A percentile compares a stretch with the other conserved stretches of the same genome.
phyloP scores from a whole-genome alignment of 2,113 vertebrate genomes.

The Xiphias gladius region DNA sequence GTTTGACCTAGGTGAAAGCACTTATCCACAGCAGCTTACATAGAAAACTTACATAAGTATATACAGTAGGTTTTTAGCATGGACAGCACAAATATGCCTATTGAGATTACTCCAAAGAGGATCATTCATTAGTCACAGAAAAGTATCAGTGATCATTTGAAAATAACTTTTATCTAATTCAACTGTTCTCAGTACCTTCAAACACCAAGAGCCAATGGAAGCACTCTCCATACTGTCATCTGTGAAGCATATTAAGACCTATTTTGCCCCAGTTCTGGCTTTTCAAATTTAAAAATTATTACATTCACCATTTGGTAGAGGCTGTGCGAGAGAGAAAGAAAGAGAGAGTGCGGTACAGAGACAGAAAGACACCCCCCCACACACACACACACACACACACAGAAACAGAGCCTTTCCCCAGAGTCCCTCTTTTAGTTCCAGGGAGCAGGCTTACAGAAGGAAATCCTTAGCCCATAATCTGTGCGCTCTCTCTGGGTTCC shows the following conservation, averaged over 20 bases:
- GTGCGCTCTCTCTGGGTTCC: constrained; percentile 58
- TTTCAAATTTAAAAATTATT: constrained; percentile 6
- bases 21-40: background rate
- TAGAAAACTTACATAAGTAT: background rate
- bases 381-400: constrained; percentile 11
- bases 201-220: background rate
- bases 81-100: background rate
- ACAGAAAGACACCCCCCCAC: background rate
- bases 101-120: background rate
- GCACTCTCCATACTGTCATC: background rate
- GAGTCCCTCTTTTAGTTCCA: constrained; percentile 64
- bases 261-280: background rate
- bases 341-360: background rate
- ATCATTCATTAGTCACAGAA: background rate
- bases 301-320: constrained; percentile 3
- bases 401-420: constrained; percentile 28
- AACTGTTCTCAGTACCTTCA: background rate
- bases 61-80: background rate
- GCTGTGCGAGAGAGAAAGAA: background rate
- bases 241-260: background rate
- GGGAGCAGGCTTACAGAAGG: constrained; percentile 61
- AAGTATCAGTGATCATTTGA: background rate
- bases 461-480: constrained; percentile 75
- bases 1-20: background rate
- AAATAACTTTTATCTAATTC: background rate